phyloP scores from a whole-genome alignment of 2,888 invertebrate genomes.

The Lamproptera curius region DNA sequence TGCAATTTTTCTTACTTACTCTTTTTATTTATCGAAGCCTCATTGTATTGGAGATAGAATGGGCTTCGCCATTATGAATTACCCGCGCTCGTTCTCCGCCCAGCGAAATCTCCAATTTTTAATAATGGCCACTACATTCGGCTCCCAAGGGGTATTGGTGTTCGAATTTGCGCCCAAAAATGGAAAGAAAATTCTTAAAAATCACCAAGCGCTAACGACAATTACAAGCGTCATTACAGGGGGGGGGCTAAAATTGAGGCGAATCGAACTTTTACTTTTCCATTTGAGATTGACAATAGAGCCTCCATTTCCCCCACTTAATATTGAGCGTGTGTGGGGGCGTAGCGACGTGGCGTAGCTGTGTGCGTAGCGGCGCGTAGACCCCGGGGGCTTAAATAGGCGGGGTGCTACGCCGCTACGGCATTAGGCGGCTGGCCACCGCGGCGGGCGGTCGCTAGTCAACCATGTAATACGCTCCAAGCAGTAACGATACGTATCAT shows the following conservation, averaged over 20 bases:
- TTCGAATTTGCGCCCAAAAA: slow-evolving; percentile 21
- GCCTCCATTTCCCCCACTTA: slow-evolving; percentile 65
- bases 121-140: slow-evolving; percentile 19
- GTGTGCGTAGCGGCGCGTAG: slow-evolving; percentile 34
- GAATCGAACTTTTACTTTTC: slow-evolving; percentile 66
- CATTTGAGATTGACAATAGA: slow-evolving; percentile 68
- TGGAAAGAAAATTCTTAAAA: slow-evolving; percentile 10
- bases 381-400: slow-evolving; percentile 48
- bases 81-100: slow-evolving; percentile 30
- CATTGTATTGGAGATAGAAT: slow-evolving; percentile 31
- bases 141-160: slow-evolving; percentile 24
- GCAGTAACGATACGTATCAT: slow-evolving; percentile 69
- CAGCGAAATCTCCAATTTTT: slow-evolving; percentile 22
- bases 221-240: slow-evolving; percentile 64
- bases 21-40: slow-evolving; percentile 40
- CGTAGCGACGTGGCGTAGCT: slow-evolving; percentile 22
- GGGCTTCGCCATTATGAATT: slow-evolving; percentile 18
- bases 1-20: slow-evolving; percentile 62
- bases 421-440: slow-evolving; percentile 56
- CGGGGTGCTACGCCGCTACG: slow-evolving; percentile 29
- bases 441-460: slow-evolving; percentile 47
- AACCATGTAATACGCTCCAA: slow-evolving; percentile 54
- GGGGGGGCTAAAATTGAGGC: slow-evolving; percentile 60
- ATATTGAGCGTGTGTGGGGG: slow-evolving; percentile 32
- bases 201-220: slow-evolving; percentile 47